Evolutionary conservation across 2,797 vertebrate species (phyloP).

Genomic region (Gephyroberyx darwinii): DNA sequence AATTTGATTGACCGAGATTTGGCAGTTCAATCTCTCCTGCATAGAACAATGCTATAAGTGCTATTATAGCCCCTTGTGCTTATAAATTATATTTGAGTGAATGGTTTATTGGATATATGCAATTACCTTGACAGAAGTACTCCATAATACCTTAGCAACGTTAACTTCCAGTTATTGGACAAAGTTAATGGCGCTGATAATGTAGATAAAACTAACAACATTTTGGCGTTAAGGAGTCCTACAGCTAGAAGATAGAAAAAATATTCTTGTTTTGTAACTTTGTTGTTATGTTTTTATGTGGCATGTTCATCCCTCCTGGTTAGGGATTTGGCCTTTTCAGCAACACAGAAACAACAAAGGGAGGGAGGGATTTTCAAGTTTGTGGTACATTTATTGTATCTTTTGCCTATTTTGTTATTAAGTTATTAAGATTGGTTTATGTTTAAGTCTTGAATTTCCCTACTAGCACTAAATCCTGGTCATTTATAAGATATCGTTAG

Average conservation of each 20-base stretch:
- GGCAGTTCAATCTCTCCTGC: conserved; percentile 34
- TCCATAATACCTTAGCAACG: conserved; percentile 12
- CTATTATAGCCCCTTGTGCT: conserved; percentile 10
- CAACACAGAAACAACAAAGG: conserved; percentile 16
- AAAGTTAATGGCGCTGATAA: conserved; percentile 19
- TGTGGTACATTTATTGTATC: not conserved
- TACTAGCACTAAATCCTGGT: not conserved
- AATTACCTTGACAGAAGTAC: conserved; percentile 32
- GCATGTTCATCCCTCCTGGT: conserved; percentile 25
- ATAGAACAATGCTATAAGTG: conserved; percentile 11
- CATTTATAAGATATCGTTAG: not conserved
- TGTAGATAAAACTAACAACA: conserved; percentile 3
- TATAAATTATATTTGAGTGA: conserved; percentile 29
- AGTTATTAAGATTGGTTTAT: not conserved
- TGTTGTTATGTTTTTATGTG: conserved; percentile 5
- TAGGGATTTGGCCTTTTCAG: conserved; percentile 35
- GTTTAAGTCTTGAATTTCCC: not conserved
- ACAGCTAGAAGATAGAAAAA: not conserved
- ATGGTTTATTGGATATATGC: conserved; percentile 16
- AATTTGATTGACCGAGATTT: conserved; percentile 38
- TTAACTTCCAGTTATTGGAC: conserved; percentile 24
- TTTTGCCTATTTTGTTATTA: not conserved
- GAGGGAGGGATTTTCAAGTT: not conserved
- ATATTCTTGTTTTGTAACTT: conserved; percentile 19
- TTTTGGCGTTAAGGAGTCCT: conserved; percentile 8